Evolutionary conservation across 1,140 invertebrate species (phyloP), one percentile per base, ranked within the genome.

Genomic region (Charaxes varanes): DNA sequence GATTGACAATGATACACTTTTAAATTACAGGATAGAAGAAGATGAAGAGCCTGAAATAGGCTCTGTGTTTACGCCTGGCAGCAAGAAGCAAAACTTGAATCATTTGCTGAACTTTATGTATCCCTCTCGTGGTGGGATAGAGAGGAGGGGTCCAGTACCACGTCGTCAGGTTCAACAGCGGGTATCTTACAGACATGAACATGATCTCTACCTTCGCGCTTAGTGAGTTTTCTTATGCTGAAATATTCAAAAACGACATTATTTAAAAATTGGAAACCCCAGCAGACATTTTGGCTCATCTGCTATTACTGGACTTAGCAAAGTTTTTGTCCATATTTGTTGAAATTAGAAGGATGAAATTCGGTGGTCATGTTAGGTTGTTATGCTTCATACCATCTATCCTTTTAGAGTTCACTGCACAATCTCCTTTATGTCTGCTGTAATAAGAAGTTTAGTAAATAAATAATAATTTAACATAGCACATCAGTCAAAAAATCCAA

Each of bases 11-110:
- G 7, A 4, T 8, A 11, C 10, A 13, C 6, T 8, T n/a, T 4
- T 27, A 11, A 27, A 10, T 27, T 35, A n/a, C 47, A 82, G 79
- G 79, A 11, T 83, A 83, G 74, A 65, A 50, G 64, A 67, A 26
- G 64, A 78, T 34, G 72, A 86, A 52, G 88, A 90, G 55, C 88
- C 89, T 82, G 94, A 96, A 87, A 84, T 89, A 72, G 93, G 92
- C 84, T 94, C 93, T 78, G 88, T 93, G 56, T 90, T 92, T 86
- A 80, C 87, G 64, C 90, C 88, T 81, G 93, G 93, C 84, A 93
- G 92, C 71, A 96, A 95, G 85, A 96, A 97, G 86, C 92, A 93
- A 86, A 96, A 94, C 85, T 86, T 94, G 79, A 96, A 94, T 85
- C 93, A 97, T 88, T 89, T 97, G 88, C 87, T 97, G 52, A 97